Percentiles rank a stretch among this genome's conserved stretches.
Evolutionary conservation across 2,113 vertebrate genomes (phyloP).

Genomic region (Carettochelys insculpta): DNA sequence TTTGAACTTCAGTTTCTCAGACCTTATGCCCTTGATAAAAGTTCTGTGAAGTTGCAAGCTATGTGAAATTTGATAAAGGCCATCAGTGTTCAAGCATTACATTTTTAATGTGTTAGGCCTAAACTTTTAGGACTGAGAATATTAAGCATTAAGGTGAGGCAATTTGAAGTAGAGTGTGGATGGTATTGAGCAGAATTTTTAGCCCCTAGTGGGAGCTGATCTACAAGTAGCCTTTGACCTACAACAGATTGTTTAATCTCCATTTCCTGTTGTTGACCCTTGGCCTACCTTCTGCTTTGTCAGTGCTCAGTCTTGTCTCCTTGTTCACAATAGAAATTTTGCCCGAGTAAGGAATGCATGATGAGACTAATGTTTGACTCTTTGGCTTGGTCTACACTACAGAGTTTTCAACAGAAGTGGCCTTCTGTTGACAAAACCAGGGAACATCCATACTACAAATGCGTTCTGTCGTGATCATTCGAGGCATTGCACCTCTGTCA

Average conservation of each 20-base stretch:
- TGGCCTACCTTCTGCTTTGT: constrained; percentile 36
- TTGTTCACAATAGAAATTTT: background rate
- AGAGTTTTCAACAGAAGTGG: too few species aligned
- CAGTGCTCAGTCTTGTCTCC: background rate
- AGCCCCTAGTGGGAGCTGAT: constrained; percentile 41
- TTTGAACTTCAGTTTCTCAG: background rate
- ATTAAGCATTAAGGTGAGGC: background rate
- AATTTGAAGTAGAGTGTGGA: background rate
- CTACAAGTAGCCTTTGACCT: constrained; percentile 61
- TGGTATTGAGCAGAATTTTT: constrained; percentile 1
- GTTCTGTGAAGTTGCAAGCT: background rate
- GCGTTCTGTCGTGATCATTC: too few species aligned
- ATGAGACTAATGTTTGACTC: background rate
- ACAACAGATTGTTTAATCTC: constrained; percentile 49
- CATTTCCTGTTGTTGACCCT: constrained; percentile 52
- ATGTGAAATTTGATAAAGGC: background rate
- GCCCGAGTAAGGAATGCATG: rapidly evolving
- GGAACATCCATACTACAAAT: too few species aligned
- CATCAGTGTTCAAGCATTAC: background rate
- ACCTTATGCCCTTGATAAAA: background rate
- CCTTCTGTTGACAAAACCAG: too few species aligned
- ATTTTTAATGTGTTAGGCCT: background rate
- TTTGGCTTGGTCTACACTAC: too few species aligned
- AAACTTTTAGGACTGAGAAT: background rate
- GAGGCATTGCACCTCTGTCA: too few species aligned